Evolutionary conservation across 2,888 invertebrate species (phyloP).

Genomic region (Oxycera nigricornis): DNA sequence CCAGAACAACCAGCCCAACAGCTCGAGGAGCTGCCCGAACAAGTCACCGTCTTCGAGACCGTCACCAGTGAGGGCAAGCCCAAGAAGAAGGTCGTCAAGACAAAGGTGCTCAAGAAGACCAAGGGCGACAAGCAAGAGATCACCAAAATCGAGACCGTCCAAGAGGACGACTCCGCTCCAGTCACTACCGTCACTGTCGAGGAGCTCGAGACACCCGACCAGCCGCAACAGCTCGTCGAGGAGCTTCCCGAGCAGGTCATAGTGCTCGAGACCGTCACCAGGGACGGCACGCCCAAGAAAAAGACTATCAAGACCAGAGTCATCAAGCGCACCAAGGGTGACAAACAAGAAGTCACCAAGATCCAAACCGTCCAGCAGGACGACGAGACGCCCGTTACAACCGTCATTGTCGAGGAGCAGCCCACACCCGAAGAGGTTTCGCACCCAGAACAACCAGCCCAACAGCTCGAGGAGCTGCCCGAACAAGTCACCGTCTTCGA

Average conservation of each 20-base stretch:
- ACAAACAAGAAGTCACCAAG: slow-evolving; percentile 55
- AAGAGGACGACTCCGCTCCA: slow-evolving; percentile 52
- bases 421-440: slow-evolving; percentile 49
- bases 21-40: slow-evolving; percentile 53
- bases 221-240: slow-evolving; percentile 42
- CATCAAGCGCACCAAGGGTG: slow-evolving; percentile 54
- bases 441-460: slow-evolving; percentile 27
- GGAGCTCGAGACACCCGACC: slow-evolving; percentile 48
- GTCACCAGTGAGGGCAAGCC: slow-evolving; percentile 49
- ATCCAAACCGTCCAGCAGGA: slow-evolving; percentile 59
- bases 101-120: slow-evolving; percentile 40
- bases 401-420: slow-evolving; percentile 50
- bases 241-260: slow-evolving; percentile 46
- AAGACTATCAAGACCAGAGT: slow-evolving; percentile 55
- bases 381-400: slow-evolving; percentile 55
- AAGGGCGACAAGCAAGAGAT: slow-evolving; percentile 53
- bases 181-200: slow-evolving; percentile 52
- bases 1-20: background rate
- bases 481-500: slow-evolving; percentile 48
- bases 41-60: slow-evolving; percentile 50
- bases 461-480: slow-evolving; percentile 51
- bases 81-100: slow-evolving; percentile 48
- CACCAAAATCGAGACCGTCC: slow-evolving; percentile 56
- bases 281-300: slow-evolving; percentile 49
- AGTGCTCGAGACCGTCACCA: slow-evolving; percentile 33